Evolutionary conservation across 2,113 vertebrate genomes (phyloP).

Genomic region (Takifugu flavidus): DNA sequence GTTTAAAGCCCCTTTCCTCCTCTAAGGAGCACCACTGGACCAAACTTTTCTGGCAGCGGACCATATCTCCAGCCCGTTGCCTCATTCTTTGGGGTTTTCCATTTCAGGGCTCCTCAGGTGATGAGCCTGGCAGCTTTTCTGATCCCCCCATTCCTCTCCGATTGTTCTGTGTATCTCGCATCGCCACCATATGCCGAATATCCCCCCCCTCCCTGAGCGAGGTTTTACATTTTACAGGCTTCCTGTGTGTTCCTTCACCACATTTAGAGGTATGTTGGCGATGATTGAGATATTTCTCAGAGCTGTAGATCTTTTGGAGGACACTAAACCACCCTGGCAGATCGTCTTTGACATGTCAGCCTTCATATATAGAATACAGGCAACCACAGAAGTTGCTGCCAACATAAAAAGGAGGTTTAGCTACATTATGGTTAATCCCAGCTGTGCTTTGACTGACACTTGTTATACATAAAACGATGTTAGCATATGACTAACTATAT

Average conservation of each 20-base stretch:
- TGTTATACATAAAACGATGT: not conserved
- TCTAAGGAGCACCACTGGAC: too few species aligned
- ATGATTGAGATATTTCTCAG: not conserved
- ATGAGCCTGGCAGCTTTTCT: not conserved
- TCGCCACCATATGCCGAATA: slow-evolving; percentile 2
- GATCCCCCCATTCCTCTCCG: not conserved
- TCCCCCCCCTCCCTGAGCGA: not conserved
- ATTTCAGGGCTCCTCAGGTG: not conserved
- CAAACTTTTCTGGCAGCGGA: not conserved
- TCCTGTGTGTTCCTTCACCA: slow-evolving; percentile 1
- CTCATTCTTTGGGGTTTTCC: not conserved
- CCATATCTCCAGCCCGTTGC: not conserved
- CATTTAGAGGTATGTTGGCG: not conserved
- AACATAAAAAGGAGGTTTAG: not conserved
- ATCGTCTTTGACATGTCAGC: not conserved
- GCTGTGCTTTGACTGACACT: not conserved
- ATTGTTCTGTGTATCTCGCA: not conserved
- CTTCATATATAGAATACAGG: not conserved
- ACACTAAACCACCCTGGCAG: not conserved
- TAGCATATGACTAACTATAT: not conserved
- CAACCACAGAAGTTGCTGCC: not conserved
- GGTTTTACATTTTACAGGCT: not conserved
- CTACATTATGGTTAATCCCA: not conserved
- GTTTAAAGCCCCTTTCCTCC: too few species aligned
- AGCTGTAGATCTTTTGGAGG: not conserved